A percentile compares a stretch with the other conserved stretches of the same genome.
Evolutionary conservation across 1,140 invertebrate species (phyloP).

Genomic region (Lepidotrigona ventralis): DNA sequence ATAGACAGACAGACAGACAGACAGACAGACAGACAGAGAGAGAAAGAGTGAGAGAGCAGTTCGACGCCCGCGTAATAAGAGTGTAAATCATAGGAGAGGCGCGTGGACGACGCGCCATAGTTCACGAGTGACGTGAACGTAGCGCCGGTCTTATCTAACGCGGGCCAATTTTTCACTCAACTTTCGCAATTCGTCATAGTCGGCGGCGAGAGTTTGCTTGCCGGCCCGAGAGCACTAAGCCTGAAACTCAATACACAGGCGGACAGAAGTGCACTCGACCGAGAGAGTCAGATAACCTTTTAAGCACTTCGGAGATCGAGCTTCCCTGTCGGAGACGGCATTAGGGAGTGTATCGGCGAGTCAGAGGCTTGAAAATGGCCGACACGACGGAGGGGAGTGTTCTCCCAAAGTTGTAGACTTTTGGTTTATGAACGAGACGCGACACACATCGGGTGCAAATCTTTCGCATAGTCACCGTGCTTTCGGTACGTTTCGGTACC

Average conservation of each 20-base stretch:
- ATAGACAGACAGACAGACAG: too few relatives aligned
- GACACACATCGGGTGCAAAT: background rate
- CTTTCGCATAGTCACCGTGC: background rate
- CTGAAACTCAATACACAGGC: conserved; percentile 62
- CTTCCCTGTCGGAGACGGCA: conserved; percentile 46
- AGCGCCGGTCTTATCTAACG: conserved; percentile 41
- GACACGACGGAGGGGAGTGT: background rate
- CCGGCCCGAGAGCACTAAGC: background rate
- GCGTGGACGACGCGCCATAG: background rate
- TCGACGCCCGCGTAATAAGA: background rate
- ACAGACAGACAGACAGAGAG: too few relatives aligned
- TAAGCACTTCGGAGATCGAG: conserved; percentile 60
- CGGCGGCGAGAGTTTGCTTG: conserved; percentile 23
- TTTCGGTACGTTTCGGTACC: too few relatives aligned
- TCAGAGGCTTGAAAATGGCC: conserved; percentile 4
- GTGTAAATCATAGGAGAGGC: background rate
- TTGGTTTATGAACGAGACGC: background rate
- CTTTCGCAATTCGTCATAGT: conserved; percentile 70
- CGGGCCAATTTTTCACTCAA: conserved; percentile 68
- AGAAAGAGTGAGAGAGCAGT: background rate
- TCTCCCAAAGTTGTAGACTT: background rate
- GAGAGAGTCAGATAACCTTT: conserved; percentile 73
- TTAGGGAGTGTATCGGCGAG: conserved; percentile 36
- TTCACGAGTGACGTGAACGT: background rate
- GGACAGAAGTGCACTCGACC: conserved; percentile 64